These are phyloP conservation scores for Octomys mimax DNA, from an alignment of 2,797 vertebrate genomes.

Conservation along the genomic window DNA sequence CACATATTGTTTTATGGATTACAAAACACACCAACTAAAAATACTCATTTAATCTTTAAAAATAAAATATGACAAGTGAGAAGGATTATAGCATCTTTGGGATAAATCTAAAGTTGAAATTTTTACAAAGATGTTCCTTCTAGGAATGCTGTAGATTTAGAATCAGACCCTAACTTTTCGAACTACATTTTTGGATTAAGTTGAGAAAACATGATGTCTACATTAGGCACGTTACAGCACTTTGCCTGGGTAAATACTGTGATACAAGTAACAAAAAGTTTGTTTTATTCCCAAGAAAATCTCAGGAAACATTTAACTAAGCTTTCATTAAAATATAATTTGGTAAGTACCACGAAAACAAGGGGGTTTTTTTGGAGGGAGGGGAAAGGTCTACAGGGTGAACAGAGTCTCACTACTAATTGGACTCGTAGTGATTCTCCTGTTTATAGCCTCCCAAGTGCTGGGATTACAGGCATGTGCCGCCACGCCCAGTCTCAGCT, in stretches of 20 bases:
- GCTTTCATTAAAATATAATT: background rate
- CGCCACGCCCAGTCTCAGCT: too few relatives aligned
- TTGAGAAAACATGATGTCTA: background rate
- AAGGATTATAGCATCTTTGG: background rate
- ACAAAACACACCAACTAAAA: background rate
- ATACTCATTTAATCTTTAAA: background rate
- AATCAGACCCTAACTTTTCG: background rate
- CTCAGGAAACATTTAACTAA: background rate
- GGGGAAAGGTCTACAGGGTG: too few relatives aligned
- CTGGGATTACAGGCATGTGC: too few relatives aligned
- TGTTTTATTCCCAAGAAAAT: background rate
- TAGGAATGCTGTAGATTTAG: background rate
- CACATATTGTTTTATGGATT: background rate
- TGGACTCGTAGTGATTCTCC: too few relatives aligned
- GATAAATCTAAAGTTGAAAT: background rate
- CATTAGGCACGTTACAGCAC: fast-evolving
- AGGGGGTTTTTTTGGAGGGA: too few relatives aligned
- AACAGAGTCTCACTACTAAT: too few relatives aligned
- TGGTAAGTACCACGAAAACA: background rate
- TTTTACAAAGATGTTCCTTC: background rate
- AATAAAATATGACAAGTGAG: background rate
- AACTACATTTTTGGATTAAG: background rate
- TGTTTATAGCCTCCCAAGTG: too few relatives aligned
- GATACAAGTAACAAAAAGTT: background rate
- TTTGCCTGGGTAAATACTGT: background rate